Percentiles rank a stretch among this genome's conserved stretches.
phyloP scores from a whole-genome alignment of 92 coral and sea anemone species.

The Actinernus sp. region DNA sequence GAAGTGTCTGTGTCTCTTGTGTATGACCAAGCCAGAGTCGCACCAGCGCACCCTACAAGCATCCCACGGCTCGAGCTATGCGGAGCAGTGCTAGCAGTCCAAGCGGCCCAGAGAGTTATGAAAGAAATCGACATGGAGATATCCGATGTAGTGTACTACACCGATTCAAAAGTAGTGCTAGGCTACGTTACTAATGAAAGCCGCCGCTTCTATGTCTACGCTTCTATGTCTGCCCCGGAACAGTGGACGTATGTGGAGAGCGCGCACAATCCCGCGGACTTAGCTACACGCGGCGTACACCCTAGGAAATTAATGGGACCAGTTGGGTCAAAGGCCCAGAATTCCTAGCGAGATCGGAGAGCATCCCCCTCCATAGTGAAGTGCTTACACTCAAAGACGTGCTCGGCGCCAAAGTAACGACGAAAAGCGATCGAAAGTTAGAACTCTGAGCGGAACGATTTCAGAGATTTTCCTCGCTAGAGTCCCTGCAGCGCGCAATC shows the following conservation, averaged over 20 bases:
- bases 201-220: too few species aligned
- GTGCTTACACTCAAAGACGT: slow-evolving; percentile 8
- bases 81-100: slow-evolving; percentile 32
- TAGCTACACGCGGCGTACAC: too few species aligned
- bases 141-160: slow-evolving; percentile 36
- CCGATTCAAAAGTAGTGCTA: slow-evolving; percentile 52
- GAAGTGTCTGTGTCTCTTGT: slow-evolving; percentile 23
- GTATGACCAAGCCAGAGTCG: too few species aligned
- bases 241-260: too few species aligned
- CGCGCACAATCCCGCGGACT: too few species aligned
- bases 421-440: slow-evolving; percentile 6
- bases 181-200: slow-evolving; percentile 47
- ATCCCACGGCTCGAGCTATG: too few species aligned
- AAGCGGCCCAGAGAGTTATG: slow-evolving; percentile 33
- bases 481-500: slow-evolving; percentile 39
- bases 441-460: too few species aligned
- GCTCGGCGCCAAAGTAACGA: too few species aligned
- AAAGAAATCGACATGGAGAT: slow-evolving; percentile 41
- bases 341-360: background rate
- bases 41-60: too few species aligned
- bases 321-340: slow-evolving; percentile 26
- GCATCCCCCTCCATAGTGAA: background rate
- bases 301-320: too few species aligned
- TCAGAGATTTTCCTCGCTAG: slow-evolving; percentile 16
- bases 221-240: too few species aligned